These are phyloP conservation scores for Eleginops maclovinus DNA, from an alignment of 2,113 vertebrate species.

Conservation along the genomic window DNA sequence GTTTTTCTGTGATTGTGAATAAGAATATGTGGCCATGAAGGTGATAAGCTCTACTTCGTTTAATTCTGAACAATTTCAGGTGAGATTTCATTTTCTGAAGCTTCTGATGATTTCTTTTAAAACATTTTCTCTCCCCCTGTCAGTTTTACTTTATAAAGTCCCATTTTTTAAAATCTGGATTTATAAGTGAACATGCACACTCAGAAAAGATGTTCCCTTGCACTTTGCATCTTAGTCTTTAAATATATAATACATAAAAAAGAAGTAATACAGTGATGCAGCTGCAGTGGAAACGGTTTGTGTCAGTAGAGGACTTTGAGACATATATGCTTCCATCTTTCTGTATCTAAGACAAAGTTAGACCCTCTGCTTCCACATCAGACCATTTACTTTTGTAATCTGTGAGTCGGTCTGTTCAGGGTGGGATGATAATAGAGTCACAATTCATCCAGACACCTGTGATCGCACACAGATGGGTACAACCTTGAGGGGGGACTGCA, in stretches of 20 bases:
- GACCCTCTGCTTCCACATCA: constrained; percentile 25
- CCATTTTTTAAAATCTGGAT: too few relatives aligned
- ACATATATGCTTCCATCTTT: background rate
- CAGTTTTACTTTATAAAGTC: background rate
- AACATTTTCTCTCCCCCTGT: background rate
- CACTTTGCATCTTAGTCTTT: too few relatives aligned
- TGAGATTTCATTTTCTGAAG: background rate
- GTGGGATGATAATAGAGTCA: constrained; percentile 13
- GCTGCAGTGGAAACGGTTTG: background rate
- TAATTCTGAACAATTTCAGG: too few relatives aligned
- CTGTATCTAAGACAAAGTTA: constrained; percentile 29
- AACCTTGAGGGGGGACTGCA: constrained; percentile 30
- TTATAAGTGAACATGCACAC: too few relatives aligned
- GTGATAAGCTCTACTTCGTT: too few relatives aligned
- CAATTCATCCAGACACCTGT: constrained; percentile 29
- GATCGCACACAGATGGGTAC: constrained; percentile 1
- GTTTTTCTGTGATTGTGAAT: too few relatives aligned
- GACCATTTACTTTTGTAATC: constrained; percentile 11
- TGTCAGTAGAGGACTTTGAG: too few relatives aligned
- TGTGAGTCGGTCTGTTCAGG: constrained; percentile 9
- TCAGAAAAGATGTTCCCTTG: too few relatives aligned
- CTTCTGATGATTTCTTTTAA: background rate
- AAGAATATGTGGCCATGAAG: too few relatives aligned
- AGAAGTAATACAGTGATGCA: too few relatives aligned
- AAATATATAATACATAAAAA: too few relatives aligned